These are phyloP conservation scores for Craterocephalus amniculus DNA, from an alignment of 2,797 vertebrate species.

Conservation along the genomic window DNA sequence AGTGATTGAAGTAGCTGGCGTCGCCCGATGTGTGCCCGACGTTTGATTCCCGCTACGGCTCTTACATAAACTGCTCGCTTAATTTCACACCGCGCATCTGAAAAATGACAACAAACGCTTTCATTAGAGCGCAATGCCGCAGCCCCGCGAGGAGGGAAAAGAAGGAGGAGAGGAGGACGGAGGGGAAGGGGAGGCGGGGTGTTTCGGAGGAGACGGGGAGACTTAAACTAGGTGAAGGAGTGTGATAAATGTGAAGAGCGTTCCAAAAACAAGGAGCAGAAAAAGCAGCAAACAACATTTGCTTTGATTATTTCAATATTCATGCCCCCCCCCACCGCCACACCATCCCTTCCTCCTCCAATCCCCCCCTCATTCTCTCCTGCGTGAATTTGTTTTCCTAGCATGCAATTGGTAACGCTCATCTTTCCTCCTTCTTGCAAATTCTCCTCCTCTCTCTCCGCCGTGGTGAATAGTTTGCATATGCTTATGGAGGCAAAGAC, in stretches of 20 bases:
- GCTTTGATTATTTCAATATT: constrained; percentile 80
- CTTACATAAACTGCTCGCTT: constrained; percentile 89
- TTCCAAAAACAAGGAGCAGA: constrained; percentile 75
- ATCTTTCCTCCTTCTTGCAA: constrained; percentile 45
- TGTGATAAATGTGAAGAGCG: constrained; percentile 78
- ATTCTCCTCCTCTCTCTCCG: constrained; percentile 33
- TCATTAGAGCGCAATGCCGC: constrained; percentile 86
- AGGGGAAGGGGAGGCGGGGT: constrained; percentile 25
- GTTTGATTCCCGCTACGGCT: constrained; percentile 90
- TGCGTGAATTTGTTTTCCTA: constrained; percentile 71
- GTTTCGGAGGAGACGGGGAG: constrained; percentile 46
- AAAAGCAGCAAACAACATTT: constrained; percentile 65
- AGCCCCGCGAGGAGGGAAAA: constrained; percentile 73
- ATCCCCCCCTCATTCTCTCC: constrained; percentile 53
- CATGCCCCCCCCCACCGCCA: constrained; percentile 42
- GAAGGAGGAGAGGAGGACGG: constrained; percentile 37
- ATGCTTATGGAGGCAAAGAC: constrained; percentile 49
- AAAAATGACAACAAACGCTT: constrained; percentile 88
- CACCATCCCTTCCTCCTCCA: constrained; percentile 26
- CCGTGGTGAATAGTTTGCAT: constrained; percentile 71
- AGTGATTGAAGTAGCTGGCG: constrained; percentile 90
- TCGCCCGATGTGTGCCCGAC: constrained; percentile 84
- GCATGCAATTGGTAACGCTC: constrained; percentile 74
- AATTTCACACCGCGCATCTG: constrained; percentile 89
- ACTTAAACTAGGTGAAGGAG: constrained; percentile 81